Evolutionary conservation across 2,888 invertebrate genomes (phyloP).

Genomic region (Alloscopus bannaensis): DNA sequence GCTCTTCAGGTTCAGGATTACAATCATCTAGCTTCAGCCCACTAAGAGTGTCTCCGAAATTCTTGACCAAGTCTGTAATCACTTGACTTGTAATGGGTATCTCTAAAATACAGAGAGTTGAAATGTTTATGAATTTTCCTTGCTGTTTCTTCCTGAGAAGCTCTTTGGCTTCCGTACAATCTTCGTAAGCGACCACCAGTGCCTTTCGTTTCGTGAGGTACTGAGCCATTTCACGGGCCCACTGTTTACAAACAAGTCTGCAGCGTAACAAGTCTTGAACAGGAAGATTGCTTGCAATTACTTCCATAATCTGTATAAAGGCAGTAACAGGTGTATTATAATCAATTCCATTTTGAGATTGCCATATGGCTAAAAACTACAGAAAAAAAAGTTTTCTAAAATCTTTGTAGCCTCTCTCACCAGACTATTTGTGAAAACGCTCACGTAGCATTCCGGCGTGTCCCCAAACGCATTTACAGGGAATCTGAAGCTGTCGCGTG

Average conservation of each 20-base stretch:
- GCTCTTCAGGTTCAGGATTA: constrained; percentile 17
- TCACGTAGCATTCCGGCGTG: neutral
- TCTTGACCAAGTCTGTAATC: constrained; percentile 30
- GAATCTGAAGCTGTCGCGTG: neutral
- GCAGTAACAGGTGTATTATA: neutral
- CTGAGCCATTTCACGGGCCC: constrained; percentile 52
- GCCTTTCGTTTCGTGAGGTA: constrained; percentile 39
- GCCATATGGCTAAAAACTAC: neutral
- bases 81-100: constrained; percentile 35
- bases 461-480: constrained; percentile 21
- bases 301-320: constrained; percentile 56
- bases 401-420: too few species aligned
- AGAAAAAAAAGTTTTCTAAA: neutral
- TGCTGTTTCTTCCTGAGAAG: constrained; percentile 22
- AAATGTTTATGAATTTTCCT: constrained; percentile 50
- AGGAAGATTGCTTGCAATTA: constrained; percentile 55
- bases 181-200: constrained; percentile 48
- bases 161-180: constrained; percentile 28
- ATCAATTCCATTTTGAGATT: too few species aligned
- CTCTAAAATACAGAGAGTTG: constrained; percentile 46
- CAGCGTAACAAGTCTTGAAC: constrained; percentile 52
- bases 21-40: constrained; percentile 61
- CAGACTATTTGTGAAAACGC: constrained; percentile 44
- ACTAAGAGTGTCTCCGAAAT: constrained; percentile 55
- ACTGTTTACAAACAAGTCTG: constrained; percentile 52